phyloP scores from a whole-genome alignment of 2,888 invertebrate genomes.

The Dryobota labecula region DNA sequence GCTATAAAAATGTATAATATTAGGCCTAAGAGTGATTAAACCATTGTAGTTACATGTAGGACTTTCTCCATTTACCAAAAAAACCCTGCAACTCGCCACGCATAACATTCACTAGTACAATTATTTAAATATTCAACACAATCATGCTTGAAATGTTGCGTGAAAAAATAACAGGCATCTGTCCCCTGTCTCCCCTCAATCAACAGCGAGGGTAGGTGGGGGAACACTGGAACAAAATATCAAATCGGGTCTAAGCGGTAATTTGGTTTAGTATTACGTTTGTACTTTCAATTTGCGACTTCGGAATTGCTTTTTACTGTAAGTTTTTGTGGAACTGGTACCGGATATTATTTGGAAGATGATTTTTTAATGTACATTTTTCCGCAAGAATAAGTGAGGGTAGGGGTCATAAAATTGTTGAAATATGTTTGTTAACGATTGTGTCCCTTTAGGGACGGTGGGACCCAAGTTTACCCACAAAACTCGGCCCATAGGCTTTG shows the following conservation, averaged over 20 bases:
- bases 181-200: conserved; percentile 64
- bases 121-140: conserved; percentile 65
- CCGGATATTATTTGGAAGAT: conserved; percentile 42
- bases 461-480: conserved; percentile 22
- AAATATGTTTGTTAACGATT: conserved; percentile 43
- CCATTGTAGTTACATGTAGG: neutral
- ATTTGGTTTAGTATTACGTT: conserved; percentile 65
- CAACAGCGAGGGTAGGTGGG: conserved; percentile 51
- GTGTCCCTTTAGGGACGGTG: conserved; percentile 16
- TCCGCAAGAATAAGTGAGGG: conserved; percentile 17
- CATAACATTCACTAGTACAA: conserved; percentile 41
- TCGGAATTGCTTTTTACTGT: conserved; percentile 57
- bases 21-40: neutral
- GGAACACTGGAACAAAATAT: conserved; percentile 58
- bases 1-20: too few species aligned
- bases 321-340: conserved; percentile 41
- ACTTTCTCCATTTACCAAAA: conserved; percentile 3
- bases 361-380: conserved; percentile 35
- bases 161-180: conserved; percentile 67
- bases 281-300: conserved; percentile 64
- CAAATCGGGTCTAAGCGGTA: conserved; percentile 59
- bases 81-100: neutral
- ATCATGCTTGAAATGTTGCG: conserved; percentile 62
- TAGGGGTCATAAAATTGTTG: conserved; percentile 29
- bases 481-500: conserved; percentile 16